These are phyloP conservation scores for Nannoperca obscura DNA, from an alignment of 2,797 vertebrate genomes.

Conservation along the genomic window DNA sequence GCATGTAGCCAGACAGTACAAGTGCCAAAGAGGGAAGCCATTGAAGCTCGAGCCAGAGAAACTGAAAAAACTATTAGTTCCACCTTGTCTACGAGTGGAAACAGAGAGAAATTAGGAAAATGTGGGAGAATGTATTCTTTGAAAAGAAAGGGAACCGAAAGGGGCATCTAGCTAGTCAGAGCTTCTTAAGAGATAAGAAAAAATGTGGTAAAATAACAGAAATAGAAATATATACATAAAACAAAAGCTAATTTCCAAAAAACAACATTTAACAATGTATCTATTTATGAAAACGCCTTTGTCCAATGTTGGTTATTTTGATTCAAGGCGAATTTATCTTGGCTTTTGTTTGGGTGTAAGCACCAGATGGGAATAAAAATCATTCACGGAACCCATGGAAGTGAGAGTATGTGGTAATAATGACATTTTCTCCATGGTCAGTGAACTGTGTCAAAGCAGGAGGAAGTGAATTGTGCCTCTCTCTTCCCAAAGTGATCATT, in stretches of 20 bases:
- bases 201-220: not conserved
- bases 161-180: not conserved
- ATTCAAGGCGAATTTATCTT: not conserved
- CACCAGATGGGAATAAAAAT: not conserved
- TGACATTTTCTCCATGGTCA: conserved; percentile 27
- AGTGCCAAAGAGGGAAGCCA: conserved; percentile 74
- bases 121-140: conserved; percentile 14
- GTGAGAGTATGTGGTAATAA: conserved; percentile 13
- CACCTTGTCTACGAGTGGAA: conserved; percentile 58
- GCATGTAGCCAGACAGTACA: conserved; percentile 62
- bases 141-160: conserved; percentile 1
- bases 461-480: conserved; percentile 51
- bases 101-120: conserved; percentile 31
- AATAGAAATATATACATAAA: not conserved
- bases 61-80: conserved; percentile 58
- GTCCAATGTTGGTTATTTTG: not conserved
- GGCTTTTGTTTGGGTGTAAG: conserved; percentile 5
- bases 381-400: conserved; percentile 18
- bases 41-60: conserved; percentile 63
- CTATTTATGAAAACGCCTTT: not conserved
- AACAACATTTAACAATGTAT: not conserved
- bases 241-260: not conserved
- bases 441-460: conserved; percentile 52
- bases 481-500: conserved; percentile 58
- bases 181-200: conserved; percentile 2